These are phyloP conservation scores for Otocyon megalotis DNA, from an alignment of 2,113 vertebrate species.

Conservation along the genomic window DNA sequence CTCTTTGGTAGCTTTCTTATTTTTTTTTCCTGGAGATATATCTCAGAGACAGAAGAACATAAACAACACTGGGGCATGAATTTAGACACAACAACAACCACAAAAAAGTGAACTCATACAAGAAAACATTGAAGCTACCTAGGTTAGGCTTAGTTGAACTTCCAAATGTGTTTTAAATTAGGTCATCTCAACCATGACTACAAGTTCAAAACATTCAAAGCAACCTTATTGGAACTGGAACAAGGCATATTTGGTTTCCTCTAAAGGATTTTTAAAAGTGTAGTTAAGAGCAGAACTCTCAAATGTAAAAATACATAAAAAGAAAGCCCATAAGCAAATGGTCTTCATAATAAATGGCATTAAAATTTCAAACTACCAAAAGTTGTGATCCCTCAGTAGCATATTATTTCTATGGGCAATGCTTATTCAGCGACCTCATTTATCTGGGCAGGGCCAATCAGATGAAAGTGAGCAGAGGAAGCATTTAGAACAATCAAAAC, in stretches of 20 bases:
- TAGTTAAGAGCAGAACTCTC: conserved; percentile 71
- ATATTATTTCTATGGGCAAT: neutral
- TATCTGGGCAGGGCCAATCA: neutral
- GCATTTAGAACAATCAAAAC: neutral
- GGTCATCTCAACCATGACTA: conserved; percentile 68
- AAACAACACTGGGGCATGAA: neutral
- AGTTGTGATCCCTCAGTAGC: neutral
- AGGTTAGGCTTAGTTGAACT: conserved; percentile 64
- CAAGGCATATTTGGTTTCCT: conserved; percentile 70
- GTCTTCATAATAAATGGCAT: neutral
- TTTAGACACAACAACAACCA: conserved; percentile 28
- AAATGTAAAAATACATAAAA: conserved; percentile 73
- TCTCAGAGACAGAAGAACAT: neutral
- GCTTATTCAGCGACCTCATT: neutral
- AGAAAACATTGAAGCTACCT: conserved; percentile 28
- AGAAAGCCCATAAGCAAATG: conserved; percentile 18
- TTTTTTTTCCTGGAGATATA: neutral
- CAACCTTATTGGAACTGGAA: conserved; percentile 74
- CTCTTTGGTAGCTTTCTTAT: neutral
- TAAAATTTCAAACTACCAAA: neutral
- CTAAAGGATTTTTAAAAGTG: conserved; percentile 69
- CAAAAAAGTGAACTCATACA: conserved; percentile 17
- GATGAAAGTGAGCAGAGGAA: neutral
- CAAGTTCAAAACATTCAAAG: conserved; percentile 79
- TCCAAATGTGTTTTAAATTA: conserved; percentile 84